phyloP scores from a whole-genome alignment of 1,140 invertebrate species.

The Ceratina calcarata region DNA sequence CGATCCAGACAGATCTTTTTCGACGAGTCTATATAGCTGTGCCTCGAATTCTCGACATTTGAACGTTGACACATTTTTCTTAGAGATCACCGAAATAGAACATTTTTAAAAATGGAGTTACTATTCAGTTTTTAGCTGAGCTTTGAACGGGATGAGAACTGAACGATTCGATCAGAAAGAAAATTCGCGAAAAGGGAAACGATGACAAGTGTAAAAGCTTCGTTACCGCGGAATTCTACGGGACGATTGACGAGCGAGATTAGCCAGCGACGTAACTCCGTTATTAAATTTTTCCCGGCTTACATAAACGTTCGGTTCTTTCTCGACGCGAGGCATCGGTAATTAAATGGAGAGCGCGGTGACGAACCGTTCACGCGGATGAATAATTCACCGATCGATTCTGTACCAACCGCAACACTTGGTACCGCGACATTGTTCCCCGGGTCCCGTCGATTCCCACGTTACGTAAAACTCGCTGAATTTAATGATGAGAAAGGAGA shows the following conservation, averaged over 20 bases:
- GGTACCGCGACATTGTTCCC: slow-evolving; percentile 41
- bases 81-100: no score
- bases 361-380: slow-evolving; percentile 46
- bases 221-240: not conserved
- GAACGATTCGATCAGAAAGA: not conserved
- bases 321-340: slow-evolving; percentile 23
- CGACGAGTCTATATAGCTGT: not conserved
- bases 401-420: slow-evolving; percentile 42
- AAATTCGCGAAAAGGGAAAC: not conserved
- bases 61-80: no score
- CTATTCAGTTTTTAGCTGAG: not conserved
- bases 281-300: slow-evolving; percentile 33
- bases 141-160: not conserved
- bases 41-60: not conserved
- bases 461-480: slow-evolving; percentile 47
- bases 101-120: not conserved
- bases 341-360: slow-evolving; percentile 42
- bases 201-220: slow-evolving; percentile 31
- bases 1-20: slow-evolving; percentile 1
- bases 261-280: slow-evolving; percentile 6
- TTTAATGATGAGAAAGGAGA: slow-evolving; percentile 53
- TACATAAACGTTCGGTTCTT: slow-evolving; percentile 27
- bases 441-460: slow-evolving; percentile 40
- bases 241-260: slow-evolving; percentile 4
- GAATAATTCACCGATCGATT: slow-evolving; percentile 52